Base-by-base conservation (phyloP, 2,888 invertebrate species). In the Cremastobaeus sp. region DNA sequence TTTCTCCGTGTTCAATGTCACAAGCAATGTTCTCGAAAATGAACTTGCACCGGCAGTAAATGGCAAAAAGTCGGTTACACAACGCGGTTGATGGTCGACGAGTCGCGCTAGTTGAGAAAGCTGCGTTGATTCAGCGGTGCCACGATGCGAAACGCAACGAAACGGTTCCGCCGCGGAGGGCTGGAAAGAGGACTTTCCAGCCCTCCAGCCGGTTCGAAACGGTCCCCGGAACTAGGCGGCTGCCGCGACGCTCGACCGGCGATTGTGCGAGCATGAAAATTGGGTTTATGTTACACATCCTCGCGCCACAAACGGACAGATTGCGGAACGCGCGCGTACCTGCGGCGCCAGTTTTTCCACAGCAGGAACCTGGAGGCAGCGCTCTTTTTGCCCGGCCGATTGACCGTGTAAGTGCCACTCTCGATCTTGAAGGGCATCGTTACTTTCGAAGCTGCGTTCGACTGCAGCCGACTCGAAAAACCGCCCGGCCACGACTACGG, bases 271-370 rank as follows among this genome's bases (percentile, higher is more conserved):
- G 11, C 52, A n/a, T 17, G 47, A n/a, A 6, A 66, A 43, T 47
- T 34, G 17, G 66, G 57, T 57, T 59, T 68, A 30, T 45, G 68
- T 68, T 45, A 45, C 52, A 39, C 39, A 30, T 47, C 35, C 45
- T 45, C n/a, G 12, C 37, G 60, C 52, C 11, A 20, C n/a, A 11
- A n/a, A n/a, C n/a, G 54, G 9, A 14, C 21, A 41, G 45, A n/a
- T 70, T 62, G 41, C 52, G 48, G 47, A 52, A 66, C 45, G 35
- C 45, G 43, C 55, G 39, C 50, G 14, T 85, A 87, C 87, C 87
- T 87, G 79, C 85, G 84, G 41, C 87, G 85, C 86, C 86, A 87
- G 73, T 86, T 82, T 74, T 83, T 87, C 87, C 87, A 87, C 18
- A 85, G 82, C 32, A 84, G 80, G 77, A 86, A 87, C 78, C 83